A percentile compares a stretch with the other conserved stretches of the same genome.
Conservation (phyloP, 1,140 invertebrate genomes). For the Aleiodes sp. region DNA sequence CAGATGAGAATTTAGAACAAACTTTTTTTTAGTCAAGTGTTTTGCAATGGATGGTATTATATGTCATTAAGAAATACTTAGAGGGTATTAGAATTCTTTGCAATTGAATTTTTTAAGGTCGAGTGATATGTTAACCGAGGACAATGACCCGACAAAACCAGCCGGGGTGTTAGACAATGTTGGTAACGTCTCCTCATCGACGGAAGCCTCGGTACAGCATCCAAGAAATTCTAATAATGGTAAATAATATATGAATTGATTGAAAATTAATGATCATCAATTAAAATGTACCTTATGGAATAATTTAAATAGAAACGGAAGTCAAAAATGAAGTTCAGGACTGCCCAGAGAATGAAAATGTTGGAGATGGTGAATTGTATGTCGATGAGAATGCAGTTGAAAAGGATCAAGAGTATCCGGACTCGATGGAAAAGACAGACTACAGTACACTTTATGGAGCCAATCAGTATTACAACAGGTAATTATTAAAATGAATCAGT, state of each 20-base stretch:
- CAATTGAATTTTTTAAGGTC: constrained; percentile 42
- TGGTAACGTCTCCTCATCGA: constrained; percentile 63
- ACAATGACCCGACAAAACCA: constrained; percentile 65
- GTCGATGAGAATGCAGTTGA: constrained; percentile 63
- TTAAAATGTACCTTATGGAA: neutral
- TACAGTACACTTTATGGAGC: constrained; percentile 61
- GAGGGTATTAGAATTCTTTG: no score
- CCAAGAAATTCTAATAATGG: constrained; percentile 61
- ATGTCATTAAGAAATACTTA: neutral
- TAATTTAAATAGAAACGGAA: constrained; percentile 53
- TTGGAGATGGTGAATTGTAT: constrained; percentile 59
- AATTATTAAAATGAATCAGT: constrained; percentile 30
- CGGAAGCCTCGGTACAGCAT: constrained; percentile 60
- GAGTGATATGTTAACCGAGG: constrained; percentile 67
- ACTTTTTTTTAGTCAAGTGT: neutral
- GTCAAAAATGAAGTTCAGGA: constrained; percentile 65
- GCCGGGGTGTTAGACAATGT: constrained; percentile 65
- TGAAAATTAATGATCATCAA: no score
- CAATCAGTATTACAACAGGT: constrained; percentile 79
- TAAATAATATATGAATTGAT: constrained; percentile 38
- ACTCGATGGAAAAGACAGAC: constrained; percentile 62
- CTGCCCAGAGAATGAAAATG: constrained; percentile 60
- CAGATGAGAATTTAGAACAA: constrained; percentile 25
- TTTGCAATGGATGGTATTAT: constrained; percentile 3
- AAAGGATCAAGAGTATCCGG: constrained; percentile 60